Evolutionary conservation across 2,113 vertebrate genomes (phyloP).

Genomic region (Urocynchramus pylzowi): DNA sequence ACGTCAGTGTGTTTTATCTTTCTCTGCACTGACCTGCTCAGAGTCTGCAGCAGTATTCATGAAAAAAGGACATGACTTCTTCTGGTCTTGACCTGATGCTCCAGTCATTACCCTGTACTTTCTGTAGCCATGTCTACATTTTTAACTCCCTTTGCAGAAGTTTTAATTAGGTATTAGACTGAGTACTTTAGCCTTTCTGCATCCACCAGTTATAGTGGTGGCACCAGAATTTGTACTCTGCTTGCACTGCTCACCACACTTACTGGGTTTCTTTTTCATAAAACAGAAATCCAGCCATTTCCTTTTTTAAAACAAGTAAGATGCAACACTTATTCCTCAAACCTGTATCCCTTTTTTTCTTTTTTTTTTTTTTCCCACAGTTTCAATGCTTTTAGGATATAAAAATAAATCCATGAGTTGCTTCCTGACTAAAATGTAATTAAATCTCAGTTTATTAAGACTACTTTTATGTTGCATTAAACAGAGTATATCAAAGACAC

Average conservation of each 20-base stretch:
- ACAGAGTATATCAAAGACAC: not conserved
- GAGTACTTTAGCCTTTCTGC: not conserved
- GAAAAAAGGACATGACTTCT: not conserved
- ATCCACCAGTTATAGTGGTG: not conserved
- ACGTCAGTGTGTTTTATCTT: not conserved
- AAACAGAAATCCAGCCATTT: not conserved
- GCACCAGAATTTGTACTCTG: not conserved
- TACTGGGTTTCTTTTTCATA: not conserved
- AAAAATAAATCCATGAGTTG: not conserved
- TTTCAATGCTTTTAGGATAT: not conserved
- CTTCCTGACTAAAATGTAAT: not conserved
- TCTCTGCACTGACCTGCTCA: not conserved
- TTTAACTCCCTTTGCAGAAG: not conserved
- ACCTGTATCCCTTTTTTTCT: not conserved
- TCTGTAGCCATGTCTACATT: not conserved
- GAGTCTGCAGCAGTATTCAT: not conserved
- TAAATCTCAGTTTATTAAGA: not conserved
- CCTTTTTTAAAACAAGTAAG: not conserved
- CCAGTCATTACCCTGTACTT: not conserved
- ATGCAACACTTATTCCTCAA: not conserved
- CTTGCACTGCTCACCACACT: not conserved
- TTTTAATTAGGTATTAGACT: not conserved
- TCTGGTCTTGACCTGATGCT: not conserved
- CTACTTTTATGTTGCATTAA: not conserved
- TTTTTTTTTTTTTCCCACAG: not conserved